These are phyloP conservation scores for Acheta domesticus DNA, from an alignment of 2,888 invertebrate species.

Conservation along the genomic window DNA sequence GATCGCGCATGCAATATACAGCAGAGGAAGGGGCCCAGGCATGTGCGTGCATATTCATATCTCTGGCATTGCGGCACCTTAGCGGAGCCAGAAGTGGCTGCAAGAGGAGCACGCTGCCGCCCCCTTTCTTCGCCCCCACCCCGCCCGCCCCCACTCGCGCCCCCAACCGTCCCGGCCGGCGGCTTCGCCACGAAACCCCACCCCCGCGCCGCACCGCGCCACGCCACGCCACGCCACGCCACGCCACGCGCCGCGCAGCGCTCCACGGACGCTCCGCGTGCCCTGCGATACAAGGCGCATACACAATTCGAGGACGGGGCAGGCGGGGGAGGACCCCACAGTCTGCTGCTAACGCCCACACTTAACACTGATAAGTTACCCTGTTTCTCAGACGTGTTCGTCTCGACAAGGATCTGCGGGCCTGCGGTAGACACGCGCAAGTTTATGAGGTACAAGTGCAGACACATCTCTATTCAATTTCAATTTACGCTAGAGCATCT, in stretches of 20 bases:
- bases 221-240: background rate
- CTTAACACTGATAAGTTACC: constrained; percentile 10
- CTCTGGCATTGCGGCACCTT: constrained; percentile 18
- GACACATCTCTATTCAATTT: constrained; percentile 18
- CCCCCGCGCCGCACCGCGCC: background rate
- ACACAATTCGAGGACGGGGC: background rate
- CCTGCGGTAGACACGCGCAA: background rate
- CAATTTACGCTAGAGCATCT: constrained; percentile 10
- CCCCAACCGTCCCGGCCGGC: background rate
- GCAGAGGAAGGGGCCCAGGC: background rate
- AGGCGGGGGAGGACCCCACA: background rate
- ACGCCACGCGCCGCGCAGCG: background rate
- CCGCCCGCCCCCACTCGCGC: background rate
- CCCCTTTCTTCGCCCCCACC: background rate
- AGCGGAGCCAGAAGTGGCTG: background rate
- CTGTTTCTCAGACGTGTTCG: background rate
- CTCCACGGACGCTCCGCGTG: background rate
- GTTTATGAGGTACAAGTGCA: constrained; percentile 7
- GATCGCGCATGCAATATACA: constrained; percentile 18
- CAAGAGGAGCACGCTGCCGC: background rate
- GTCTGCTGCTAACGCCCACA: background rate
- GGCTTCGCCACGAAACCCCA: background rate
- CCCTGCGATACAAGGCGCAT: background rate
- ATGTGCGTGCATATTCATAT: constrained; percentile 11
- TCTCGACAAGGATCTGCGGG: constrained; percentile 1